Percentiles rank a stretch among this genome's conserved stretches.
These are phyloP conservation scores for Copidosoma aretas DNA, from an alignment of 2,888 invertebrate genomes.

Conservation along the genomic window DNA sequence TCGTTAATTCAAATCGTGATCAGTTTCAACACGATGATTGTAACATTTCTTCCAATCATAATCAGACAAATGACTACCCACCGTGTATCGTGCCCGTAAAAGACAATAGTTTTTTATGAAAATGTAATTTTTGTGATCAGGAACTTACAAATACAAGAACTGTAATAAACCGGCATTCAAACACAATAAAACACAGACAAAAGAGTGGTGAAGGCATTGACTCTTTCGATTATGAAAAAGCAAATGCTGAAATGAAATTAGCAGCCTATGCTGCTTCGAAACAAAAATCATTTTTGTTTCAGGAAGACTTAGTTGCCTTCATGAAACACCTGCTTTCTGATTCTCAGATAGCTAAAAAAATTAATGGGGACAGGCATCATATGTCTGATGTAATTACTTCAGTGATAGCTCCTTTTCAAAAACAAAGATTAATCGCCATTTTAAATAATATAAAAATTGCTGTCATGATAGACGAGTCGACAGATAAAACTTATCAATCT, in stretches of 20 bases:
- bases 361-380: slow-evolving; percentile 40
- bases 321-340: slow-evolving; percentile 48
- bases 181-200: too few relatives aligned
- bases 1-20: too few relatives aligned
- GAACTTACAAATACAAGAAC: too few relatives aligned
- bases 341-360: slow-evolving; percentile 44
- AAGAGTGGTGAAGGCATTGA: too few relatives aligned
- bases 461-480: slow-evolving; percentile 48
- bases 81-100: too few relatives aligned
- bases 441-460: slow-evolving; percentile 46
- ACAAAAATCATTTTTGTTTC: slow-evolving; percentile 30
- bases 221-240: neutral
- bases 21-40: too few relatives aligned
- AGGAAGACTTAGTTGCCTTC: slow-evolving; percentile 36
- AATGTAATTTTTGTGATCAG: too few relatives aligned
- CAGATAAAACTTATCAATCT: slow-evolving; percentile 44
- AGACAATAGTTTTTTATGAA: too few relatives aligned
- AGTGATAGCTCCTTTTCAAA: slow-evolving; percentile 45
- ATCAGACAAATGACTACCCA: too few relatives aligned
- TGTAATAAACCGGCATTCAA: too few relatives aligned
- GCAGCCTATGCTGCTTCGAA: neutral
- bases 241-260: neutral
- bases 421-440: slow-evolving; percentile 43
- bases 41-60: too few relatives aligned
- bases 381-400: too few relatives aligned